phyloP scores from a whole-genome alignment of 37 sponge, comb jelly and placozoan genomes.

The Crambe crambe region DNA sequence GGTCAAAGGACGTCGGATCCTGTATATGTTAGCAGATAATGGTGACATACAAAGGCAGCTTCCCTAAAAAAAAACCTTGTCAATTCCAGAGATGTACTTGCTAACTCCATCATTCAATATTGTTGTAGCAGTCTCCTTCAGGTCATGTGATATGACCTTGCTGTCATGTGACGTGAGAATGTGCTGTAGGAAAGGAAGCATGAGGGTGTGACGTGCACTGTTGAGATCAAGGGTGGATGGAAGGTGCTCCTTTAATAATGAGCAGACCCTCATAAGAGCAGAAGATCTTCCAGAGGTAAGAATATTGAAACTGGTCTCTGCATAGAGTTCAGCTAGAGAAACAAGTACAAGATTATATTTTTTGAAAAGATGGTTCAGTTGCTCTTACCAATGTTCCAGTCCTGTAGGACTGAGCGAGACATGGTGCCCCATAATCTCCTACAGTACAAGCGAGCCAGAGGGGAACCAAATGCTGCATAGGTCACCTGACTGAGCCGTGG shows the following conservation, averaged over 20 bases:
- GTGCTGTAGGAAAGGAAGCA: constrained; percentile 27
- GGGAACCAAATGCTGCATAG: constrained; percentile 12
- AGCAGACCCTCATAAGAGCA: constrained; percentile 18
- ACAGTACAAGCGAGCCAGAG: constrained; percentile 22
- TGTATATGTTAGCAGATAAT: not conserved
- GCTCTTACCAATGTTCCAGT: constrained; percentile 32
- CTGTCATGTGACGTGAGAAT: constrained; percentile 13
- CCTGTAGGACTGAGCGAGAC: constrained; percentile 13
- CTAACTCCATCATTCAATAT: constrained; percentile 12
- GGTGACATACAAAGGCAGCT: not conserved
- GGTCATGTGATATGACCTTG: constrained; percentile 18
- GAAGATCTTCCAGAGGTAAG: constrained; percentile 1
- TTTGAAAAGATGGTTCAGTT: not conserved
- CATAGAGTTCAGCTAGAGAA: constrained; percentile 25
- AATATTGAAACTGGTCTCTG: constrained; percentile 4
- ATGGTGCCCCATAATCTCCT: constrained; percentile 33
- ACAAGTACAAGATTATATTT: not conserved
- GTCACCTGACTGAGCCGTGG: constrained; percentile 22
- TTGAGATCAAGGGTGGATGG: constrained; percentile 21
- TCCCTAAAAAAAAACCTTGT: not conserved
- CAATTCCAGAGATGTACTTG: not conserved
- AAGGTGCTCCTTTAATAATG: not conserved
- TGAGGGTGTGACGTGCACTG: not conserved
- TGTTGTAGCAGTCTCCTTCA: constrained; percentile 8
- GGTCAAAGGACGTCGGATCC: not conserved